Evolutionary conservation across 2,113 vertebrate genomes (phyloP), one percentile per base, ranked within the genome.

Genomic region (Ptychochromis oligacanthus): DNA sequence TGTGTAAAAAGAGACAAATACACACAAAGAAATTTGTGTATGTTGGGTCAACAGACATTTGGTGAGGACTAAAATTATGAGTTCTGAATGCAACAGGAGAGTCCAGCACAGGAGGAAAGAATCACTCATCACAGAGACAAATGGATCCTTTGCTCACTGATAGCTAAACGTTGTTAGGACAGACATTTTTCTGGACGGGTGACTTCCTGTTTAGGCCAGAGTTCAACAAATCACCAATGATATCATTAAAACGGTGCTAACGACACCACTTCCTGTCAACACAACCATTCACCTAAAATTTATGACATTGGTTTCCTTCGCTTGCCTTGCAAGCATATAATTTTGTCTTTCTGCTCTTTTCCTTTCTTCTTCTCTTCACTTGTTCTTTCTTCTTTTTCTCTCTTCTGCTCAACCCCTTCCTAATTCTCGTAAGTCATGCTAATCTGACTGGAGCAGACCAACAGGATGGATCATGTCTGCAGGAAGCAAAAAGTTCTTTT

Each of bases 71-170:
- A 74, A 87, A 92, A 81, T 89, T 80, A 88, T 81, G 88, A 92
- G 72, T 80, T 75, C 78, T 75, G 58, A 84, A 85, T 70, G 75
- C 76, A 72, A 60, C 76, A 58, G 9, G 17, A 83, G 85, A 62
- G 67, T 79, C 82, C 56, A 62, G 76, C 76, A 46, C 74, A 92
- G 88, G 83, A 92, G 93, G 93, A 94, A 93, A 88, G 82, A 83
- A 91, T 94, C 94, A 91, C 86, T 94, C 94, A 90, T 87, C 93
- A 20, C 83, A 46, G 24, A 91, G 82, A 92, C 93, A 94, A 93
- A 93, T 90, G 86, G 86, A 89, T 90, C 81, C 67, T 89, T 91
- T 72, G 76, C 82, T 64, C 83, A 79, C 85, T 87, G 91, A 89
- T 82, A 55, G 84, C 82, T 75, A 36, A 79, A 82, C 3, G 60